Evolutionary conservation across 2,797 vertebrate genomes (phyloP), one percentile per base, ranked within the genome.

Genomic region (Eulemur mongoz): DNA sequence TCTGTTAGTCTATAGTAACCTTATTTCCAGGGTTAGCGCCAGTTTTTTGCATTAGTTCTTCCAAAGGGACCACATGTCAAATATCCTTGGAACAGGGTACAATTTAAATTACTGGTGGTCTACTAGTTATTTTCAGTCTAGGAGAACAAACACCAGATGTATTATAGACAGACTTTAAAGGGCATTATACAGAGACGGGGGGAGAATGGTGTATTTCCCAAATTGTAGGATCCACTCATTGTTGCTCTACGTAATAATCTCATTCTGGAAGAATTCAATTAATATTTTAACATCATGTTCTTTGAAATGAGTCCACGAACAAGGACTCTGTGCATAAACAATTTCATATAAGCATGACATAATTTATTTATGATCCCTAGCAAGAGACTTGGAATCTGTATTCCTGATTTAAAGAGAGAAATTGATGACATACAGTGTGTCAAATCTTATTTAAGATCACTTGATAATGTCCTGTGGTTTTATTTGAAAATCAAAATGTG

Each of bases 91-190:
- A 98, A 97, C 94, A 98, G 97, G 96, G 96, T 81, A 97, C 45
- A 98, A 93, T 97, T 97, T 98, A 98, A 98, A 98, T 98, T 98
- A 97, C 94, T 95, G 96, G 97, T 98, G 97, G 75, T 93, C 96
- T 96, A 79, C 92, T 97, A 98, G 95, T 90, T 97, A 97, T 96
- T 98, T 98, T 98, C 96, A 89, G 96, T 94, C 93, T 93, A 93
- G 70, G 76, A 91, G 98, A 98, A 98, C 57, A 98, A 98, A 98
- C 93, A 91, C 85, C 95, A 98, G 95, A 96, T 97, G 96, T 97
- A 97, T 90, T 80, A 85, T 83, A 94, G 93, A 93, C 89, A 93
- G 96, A 86, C 90, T 87, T 78, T 72, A 97, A 97, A 95, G 86
- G 69, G 87, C 94, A 65, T 91, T 95, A 30, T 82, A 97, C 94